phyloP scores from a whole-genome alignment of 2,888 invertebrate species.

The Tipula confusa region DNA sequence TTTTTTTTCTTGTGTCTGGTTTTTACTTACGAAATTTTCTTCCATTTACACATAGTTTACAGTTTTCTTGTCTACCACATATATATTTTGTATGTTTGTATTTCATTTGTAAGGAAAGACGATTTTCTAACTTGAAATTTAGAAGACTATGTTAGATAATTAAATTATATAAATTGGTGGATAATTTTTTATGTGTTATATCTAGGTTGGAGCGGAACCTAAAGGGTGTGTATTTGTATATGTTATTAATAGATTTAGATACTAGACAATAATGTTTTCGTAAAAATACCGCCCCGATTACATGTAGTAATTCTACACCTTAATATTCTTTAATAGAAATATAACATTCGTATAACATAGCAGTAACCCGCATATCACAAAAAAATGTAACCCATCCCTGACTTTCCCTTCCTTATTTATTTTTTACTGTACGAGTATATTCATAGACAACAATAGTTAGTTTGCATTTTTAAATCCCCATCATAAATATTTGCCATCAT shows the following conservation, averaged over 20 bases:
- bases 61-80: not conserved
- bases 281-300: not conserved
- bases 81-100: not conserved
- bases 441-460: not conserved
- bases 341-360: not conserved
- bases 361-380: not conserved
- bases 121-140: not conserved
- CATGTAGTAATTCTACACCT: not conserved
- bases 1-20: not conserved
- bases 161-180: not conserved
- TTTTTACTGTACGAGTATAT: not conserved
- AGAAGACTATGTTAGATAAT: not conserved
- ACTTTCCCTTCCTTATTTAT: not conserved
- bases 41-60: not conserved
- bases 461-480: not conserved
- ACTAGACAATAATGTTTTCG: not conserved
- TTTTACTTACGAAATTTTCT: not conserved
- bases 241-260: not conserved
- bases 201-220: not conserved
- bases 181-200: not conserved
- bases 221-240: not conserved
- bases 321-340: not conserved
- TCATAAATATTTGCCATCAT: not conserved
- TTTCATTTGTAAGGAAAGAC: not conserved
- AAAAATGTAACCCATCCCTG: not conserved